A percentile compares a stretch with the other conserved stretches of the same genome.
phyloP scores from a whole-genome alignment of 2,113 vertebrate genomes.

The Neotragus pygmaeus region DNA sequence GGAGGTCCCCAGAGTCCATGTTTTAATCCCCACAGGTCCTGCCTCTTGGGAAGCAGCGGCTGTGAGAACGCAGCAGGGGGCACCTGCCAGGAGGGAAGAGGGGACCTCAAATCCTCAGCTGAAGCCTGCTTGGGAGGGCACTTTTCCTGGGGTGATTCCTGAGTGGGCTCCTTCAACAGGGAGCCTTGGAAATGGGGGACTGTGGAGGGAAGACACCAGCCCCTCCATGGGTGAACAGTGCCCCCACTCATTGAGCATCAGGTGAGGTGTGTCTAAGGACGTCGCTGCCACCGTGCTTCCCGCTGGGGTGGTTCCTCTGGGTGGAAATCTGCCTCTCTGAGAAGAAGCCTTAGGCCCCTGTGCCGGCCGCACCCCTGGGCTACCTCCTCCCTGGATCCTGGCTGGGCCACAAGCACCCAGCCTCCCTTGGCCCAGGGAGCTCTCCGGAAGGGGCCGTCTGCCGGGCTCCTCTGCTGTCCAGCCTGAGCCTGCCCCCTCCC shows the following conservation, averaged over 20 bases:
- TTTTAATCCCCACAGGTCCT: background rate
- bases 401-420: background rate
- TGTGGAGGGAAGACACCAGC: background rate
- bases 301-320: background rate
- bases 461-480: background rate
- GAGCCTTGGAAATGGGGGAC: background rate
- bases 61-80: background rate
- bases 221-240: accelerated
- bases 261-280: background rate
- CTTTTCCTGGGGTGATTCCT: background rate
- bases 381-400: background rate
- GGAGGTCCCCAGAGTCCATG: background rate
- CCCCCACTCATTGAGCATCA: background rate
- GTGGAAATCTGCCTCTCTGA: background rate
- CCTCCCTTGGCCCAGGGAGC: background rate
- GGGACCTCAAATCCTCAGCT: background rate
- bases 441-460: background rate
- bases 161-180: background rate
- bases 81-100: too few relatives aligned
- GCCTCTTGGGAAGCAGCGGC: background rate
- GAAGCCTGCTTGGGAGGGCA: background rate
- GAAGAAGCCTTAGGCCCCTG: background rate
- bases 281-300: background rate
- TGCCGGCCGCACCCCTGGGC: accelerated
- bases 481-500: background rate